These are phyloP conservation scores for Matsumurasca onukii DNA, from an alignment of 1,140 invertebrate genomes.

Conservation along the genomic window DNA sequence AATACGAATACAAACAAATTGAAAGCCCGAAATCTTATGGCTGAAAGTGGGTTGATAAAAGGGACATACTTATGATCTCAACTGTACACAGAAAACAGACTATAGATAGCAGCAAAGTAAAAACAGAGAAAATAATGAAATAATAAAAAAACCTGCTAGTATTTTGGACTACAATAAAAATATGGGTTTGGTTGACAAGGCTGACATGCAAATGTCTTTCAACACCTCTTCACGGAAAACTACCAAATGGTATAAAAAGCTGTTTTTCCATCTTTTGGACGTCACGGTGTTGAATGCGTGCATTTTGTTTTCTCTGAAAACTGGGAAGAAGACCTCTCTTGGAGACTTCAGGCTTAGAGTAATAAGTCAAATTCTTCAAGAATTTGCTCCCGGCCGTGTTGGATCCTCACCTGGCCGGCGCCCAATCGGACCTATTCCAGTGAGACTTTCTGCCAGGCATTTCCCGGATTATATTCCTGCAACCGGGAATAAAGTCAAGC, in stretches of 20 bases:
- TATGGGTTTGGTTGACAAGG: constrained; percentile 47
- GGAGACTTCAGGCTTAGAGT: not conserved
- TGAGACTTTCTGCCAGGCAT: not conserved
- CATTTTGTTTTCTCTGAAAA: not conserved
- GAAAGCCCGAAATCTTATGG: not conserved
- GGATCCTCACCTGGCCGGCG: not conserved
- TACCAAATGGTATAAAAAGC: constrained; percentile 49
- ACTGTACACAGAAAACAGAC: constrained; percentile 39
- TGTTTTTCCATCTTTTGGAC: constrained; percentile 43
- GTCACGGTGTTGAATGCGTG: not conserved
- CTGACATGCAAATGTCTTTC: constrained; percentile 44
- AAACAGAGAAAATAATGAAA: constrained; percentile 15
- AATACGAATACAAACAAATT: not conserved
- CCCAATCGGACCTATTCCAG: not conserved
- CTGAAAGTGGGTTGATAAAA: constrained; percentile 39
- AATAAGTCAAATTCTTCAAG: not conserved
- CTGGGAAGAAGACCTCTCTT: not conserved
- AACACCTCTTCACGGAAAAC: constrained; percentile 44
- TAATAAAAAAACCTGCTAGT: constrained; percentile 43
- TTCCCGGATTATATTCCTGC: not conserved
- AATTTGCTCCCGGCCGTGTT: not conserved
- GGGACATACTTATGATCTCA: constrained; percentile 44
- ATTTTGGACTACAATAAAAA: constrained; percentile 46
- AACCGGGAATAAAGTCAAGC: not conserved
- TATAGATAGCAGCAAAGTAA: constrained; percentile 30